These are phyloP conservation scores for Peromyscus eremicus DNA, from an alignment of 2,797 vertebrate species.

Conservation along the genomic window DNA sequence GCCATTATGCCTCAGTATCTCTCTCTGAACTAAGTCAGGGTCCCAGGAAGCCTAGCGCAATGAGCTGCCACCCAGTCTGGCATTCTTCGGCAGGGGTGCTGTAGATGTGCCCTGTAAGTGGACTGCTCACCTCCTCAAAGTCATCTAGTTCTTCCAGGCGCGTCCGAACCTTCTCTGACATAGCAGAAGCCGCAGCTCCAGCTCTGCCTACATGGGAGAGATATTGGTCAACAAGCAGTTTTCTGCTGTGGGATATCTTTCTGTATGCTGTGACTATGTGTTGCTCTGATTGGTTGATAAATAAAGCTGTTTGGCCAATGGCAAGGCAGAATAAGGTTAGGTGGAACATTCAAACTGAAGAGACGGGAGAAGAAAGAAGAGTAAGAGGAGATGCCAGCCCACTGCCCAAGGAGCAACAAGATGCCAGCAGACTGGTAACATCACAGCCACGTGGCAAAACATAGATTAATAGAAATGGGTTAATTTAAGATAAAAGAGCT, in stretches of 20 bases:
- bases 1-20: neutral
- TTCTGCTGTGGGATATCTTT: neutral
- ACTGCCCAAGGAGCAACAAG: too few species aligned
- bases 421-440: too few species aligned
- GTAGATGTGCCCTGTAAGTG: rapidly evolving
- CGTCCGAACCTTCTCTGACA: slow-evolving; percentile 98
- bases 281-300: too few species aligned
- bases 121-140: slow-evolving; percentile 94
- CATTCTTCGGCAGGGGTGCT: neutral
- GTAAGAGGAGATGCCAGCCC: too few species aligned
- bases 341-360: too few species aligned
- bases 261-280: too few species aligned
- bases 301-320: too few species aligned
- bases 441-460: too few species aligned
- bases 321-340: too few species aligned
- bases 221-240: neutral
- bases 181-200: slow-evolving; percentile 90
- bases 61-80: rapidly evolving
- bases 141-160: slow-evolving; percentile 98
- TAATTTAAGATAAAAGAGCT: too few species aligned
- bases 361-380: too few species aligned
- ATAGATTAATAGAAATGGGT: too few species aligned
- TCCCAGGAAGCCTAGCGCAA: neutral
- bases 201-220: slow-evolving; percentile 89
- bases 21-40: neutral